These are phyloP conservation scores for Styela plicata DNA, from an alignment of 23 tunicate species.

Conservation along the genomic window DNA sequence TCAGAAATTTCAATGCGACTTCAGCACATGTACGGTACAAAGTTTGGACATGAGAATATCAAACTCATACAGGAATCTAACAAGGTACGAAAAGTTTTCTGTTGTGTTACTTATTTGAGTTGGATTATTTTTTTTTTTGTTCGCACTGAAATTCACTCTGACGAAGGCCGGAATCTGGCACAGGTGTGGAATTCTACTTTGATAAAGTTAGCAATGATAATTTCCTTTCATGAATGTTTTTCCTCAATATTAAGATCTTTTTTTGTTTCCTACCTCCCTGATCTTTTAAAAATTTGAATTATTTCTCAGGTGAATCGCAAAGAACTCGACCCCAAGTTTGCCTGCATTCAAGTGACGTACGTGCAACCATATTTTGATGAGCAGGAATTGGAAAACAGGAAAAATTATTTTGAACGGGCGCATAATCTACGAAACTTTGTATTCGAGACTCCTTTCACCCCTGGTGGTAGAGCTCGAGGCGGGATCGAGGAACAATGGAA, in stretches of 20 bases:
- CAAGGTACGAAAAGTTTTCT: too few species aligned
- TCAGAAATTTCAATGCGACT: conserved; percentile 90
- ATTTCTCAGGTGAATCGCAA: conserved; percentile 59
- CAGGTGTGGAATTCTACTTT: too few species aligned
- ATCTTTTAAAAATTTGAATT: too few species aligned
- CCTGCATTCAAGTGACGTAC: conserved; percentile 97
- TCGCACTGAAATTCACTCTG: too few species aligned
- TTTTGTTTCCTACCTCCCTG: too few species aligned
- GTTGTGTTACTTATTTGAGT: too few species aligned
- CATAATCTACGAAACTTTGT: conserved; percentile 79
- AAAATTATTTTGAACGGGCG: conserved; percentile 68
- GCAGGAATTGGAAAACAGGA: conserved; percentile 59
- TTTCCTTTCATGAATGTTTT: too few species aligned
- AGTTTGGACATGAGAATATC: conserved; percentile 68
- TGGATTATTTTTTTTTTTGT: too few species aligned
- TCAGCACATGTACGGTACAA: conserved; percentile 62
- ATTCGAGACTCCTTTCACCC: conserved; percentile 97
- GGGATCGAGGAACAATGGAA: conserved; percentile 97
- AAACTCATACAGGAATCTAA: conserved; percentile 84
- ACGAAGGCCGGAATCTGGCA: too few species aligned
- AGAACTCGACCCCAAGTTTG: conserved; percentile 78
- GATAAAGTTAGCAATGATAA: too few species aligned
- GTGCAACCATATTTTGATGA: conserved; percentile 96
- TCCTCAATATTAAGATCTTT: too few species aligned
- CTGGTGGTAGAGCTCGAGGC: conserved; percentile 87